A percentile compares a stretch with the other conserved stretches of the same genome.
phyloP scores from a whole-genome alignment of 2,113 vertebrate species.

The Nipponia nippon region DNA sequence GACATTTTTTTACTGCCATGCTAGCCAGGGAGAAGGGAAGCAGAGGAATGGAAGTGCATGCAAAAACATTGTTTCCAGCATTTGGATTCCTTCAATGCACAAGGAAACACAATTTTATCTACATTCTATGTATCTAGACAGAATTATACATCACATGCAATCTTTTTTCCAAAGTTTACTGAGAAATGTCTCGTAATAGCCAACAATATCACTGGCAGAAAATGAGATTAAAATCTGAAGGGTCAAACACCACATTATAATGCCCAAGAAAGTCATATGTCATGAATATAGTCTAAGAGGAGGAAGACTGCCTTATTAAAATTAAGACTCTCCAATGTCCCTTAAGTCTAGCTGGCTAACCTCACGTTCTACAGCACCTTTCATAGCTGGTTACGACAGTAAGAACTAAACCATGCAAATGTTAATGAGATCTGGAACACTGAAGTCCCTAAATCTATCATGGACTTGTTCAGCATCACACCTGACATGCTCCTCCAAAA shows the following conservation, averaged over 20 bases:
- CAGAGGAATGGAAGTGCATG: background rate
- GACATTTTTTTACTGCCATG: background rate
- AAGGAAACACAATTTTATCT: background rate
- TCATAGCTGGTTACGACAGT: background rate
- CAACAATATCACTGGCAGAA: background rate
- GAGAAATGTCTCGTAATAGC: background rate
- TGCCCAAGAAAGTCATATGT: background rate
- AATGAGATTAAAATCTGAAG: background rate
- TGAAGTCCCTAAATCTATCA: background rate
- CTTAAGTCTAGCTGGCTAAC: background rate
- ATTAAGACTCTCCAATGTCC: background rate
- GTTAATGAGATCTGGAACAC: background rate
- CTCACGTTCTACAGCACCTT: background rate
- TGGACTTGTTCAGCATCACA: background rate
- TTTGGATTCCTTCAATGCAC: background rate
- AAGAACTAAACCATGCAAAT: background rate
- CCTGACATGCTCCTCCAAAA: background rate
- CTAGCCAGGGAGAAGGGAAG: accelerated
- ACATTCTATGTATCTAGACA: background rate
- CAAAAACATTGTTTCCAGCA: background rate
- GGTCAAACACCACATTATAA: background rate
- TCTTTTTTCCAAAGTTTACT: background rate
- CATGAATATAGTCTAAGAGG: background rate
- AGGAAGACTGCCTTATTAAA: background rate
- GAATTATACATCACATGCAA: background rate